These are phyloP conservation scores for Pseudotriccus pelzelni DNA, from an alignment of 2,797 vertebrate species.

Conservation along the genomic window DNA sequence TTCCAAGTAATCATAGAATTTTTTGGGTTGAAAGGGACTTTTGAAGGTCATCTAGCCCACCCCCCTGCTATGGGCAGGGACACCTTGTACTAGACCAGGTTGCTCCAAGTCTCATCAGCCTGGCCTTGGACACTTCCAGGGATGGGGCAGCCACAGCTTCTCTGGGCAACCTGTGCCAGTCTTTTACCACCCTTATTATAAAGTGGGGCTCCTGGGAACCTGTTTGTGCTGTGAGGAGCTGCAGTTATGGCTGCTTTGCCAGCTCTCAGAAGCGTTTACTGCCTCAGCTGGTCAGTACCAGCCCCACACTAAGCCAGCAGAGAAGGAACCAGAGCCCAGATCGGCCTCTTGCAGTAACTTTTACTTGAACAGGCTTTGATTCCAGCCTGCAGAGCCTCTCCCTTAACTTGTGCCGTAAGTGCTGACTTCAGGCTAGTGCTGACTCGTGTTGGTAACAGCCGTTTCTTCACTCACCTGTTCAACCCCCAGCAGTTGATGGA, in stretches of 20 bases:
- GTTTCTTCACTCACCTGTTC: not conserved
- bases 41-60: not conserved
- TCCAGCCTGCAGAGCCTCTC: not conserved
- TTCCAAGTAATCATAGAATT: not conserved
- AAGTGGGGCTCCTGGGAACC: not conserved
- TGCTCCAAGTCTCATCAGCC: not conserved
- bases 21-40: not conserved
- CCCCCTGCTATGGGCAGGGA: not conserved
- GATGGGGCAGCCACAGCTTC: not conserved
- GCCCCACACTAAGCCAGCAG: accelerated
- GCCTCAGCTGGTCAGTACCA: not conserved
- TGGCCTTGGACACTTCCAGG: not conserved
- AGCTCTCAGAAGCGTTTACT: not conserved
- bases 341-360: not conserved
- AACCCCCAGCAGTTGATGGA: not conserved
- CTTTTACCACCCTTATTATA: not conserved
- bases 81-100: not conserved
- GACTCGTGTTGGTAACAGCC: not conserved
- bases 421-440: not conserved
- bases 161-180: not conserved
- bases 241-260: not conserved
- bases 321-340: not conserved
- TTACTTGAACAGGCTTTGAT: not conserved
- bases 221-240: not conserved
- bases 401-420: not conserved